Base-by-base conservation (phyloP, 2,888 invertebrate species). In the Teinopalpus imperialis region DNA sequence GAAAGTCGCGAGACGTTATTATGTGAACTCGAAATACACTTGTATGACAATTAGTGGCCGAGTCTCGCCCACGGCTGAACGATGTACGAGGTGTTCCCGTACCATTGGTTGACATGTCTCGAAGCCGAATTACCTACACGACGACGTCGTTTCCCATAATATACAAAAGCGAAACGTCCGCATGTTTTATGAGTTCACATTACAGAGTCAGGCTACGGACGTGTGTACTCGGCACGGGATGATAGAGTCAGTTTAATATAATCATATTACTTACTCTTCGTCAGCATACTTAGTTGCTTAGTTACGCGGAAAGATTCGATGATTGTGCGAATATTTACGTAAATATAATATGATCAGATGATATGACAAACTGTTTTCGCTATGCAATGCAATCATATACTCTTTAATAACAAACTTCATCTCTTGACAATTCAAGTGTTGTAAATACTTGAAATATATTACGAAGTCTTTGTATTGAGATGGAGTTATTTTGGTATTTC, bases 401-500 rank as follows among this genome's bases (percentile, higher is more conserved):
- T n/a, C n/a, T n/a, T n/a, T n/a, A n/a, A n/a, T n/a, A n/a, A n/a
- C n/a, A n/a, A n/a, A n/a, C n/a, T n/a, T n/a, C n/a, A n/a, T n/a
- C n/a, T n/a, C n/a, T n/a, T n/a, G n/a, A n/a, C n/a, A n/a, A n/a
- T n/a, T n/a, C n/a, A n/a, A n/a, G n/a, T n/a, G n/a, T n/a, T n/a
- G n/a, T n/a, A n/a, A n/a, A n/a, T n/a, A n/a, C n/a, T n/a, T n/a
- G n/a, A n/a, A n/a, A n/a, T n/a, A n/a, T n/a, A n/a, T n/a, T n/a
- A 4, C 16, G 16, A 3, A 16, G 4, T 16, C 16, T 16, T 16
- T 2, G 49, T 43, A 49, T 42, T 50, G 67, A 68, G 66, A 64
- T 63, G 48, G 60, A 73, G 85, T 79, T 86, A 86, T 86, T 85
- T 85, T 76, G 73, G 86, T 82, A 77, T 77, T 76, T 71, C 74